These are phyloP conservation scores for Cryptosula pallasiana DNA, from an alignment of 2,888 invertebrate species.

Conservation along the genomic window DNA sequence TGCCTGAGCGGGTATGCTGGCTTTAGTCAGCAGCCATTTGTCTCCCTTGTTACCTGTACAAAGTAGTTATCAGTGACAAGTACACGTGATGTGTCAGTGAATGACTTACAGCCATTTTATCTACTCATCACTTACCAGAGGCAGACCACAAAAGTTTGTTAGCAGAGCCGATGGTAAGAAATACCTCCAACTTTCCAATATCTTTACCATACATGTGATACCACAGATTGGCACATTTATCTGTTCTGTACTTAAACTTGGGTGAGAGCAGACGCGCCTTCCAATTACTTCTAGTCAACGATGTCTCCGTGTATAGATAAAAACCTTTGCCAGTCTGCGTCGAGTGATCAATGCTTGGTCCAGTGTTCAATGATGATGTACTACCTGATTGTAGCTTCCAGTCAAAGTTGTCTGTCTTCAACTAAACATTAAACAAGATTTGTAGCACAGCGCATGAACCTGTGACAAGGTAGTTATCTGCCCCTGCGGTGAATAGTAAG, in stretches of 20 bases:
- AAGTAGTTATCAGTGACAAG: too few relatives aligned
- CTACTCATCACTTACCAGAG: not conserved
- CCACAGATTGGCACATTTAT: conserved; percentile 31
- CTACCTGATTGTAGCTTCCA: conserved; percentile 38
- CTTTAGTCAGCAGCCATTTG: conserved; percentile 38
- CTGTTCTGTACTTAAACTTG: conserved; percentile 4
- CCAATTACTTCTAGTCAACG: not conserved
- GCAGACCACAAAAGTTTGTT: not conserved
- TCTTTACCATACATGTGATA: conserved; percentile 41
- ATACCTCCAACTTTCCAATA: conserved; percentile 31
- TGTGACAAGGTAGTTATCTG: too few relatives aligned
- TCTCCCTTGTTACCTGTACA: conserved; percentile 38
- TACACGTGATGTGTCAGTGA: too few relatives aligned
- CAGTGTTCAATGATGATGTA: conserved; percentile 32
- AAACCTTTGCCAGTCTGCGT: conserved; percentile 37
- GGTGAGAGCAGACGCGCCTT: conserved; percentile 25
- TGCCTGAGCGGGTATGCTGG: conserved; percentile 25
- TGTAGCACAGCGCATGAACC: too few relatives aligned
- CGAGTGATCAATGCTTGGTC: conserved; percentile 37
- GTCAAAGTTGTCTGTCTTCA: conserved; percentile 37
- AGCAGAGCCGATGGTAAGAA: not conserved
- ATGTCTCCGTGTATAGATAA: conserved; percentile 39
- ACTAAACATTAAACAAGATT: conserved; percentile 2
- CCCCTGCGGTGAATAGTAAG: too few relatives aligned
- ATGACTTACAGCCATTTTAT: too few relatives aligned